phyloP scores from a whole-genome alignment of 2,113 vertebrate species.

The Excalfactoria chinensis region DNA sequence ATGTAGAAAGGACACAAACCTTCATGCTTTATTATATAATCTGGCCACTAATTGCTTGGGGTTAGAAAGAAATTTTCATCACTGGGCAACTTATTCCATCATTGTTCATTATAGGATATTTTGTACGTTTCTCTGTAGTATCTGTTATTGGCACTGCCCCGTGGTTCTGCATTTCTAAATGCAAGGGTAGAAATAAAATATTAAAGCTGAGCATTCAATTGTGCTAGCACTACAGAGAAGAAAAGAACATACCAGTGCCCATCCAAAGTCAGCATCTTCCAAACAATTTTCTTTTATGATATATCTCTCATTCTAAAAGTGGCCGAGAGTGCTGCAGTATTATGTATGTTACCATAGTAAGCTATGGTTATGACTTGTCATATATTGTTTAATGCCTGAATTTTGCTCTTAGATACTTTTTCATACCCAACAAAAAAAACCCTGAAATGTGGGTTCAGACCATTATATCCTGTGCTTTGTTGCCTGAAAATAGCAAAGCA shows the following conservation, averaged over 20 bases:
- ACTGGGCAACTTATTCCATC: slow-evolving; percentile 16
- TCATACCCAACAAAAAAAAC: slow-evolving; percentile 6
- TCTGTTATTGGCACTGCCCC: neutral
- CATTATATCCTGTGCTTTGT: neutral
- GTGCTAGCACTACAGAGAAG: neutral
- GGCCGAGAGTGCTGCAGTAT: neutral
- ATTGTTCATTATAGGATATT: slow-evolving; percentile 28
- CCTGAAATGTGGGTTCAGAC: neutral
- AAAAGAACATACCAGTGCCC: neutral
- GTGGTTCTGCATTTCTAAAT: slow-evolving; percentile 3
- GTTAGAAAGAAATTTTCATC: slow-evolving; percentile 48
- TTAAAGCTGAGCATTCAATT: neutral
- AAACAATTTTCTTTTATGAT: slow-evolving; percentile 37
- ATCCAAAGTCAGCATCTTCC: slow-evolving; percentile 21
- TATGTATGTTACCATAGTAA: slow-evolving; percentile 1
- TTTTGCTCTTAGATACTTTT: slow-evolving; percentile 22
- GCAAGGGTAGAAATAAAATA: neutral
- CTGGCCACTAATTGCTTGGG: slow-evolving; percentile 32
- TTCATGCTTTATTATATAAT: slow-evolving; percentile 20
- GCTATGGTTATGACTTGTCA: slow-evolving; percentile 22
- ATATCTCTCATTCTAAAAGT: slow-evolving; percentile 18
- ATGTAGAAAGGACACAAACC: slow-evolving; percentile 32
- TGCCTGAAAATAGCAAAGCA: slow-evolving; percentile 24
- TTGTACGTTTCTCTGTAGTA: neutral
- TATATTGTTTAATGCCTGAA: slow-evolving; percentile 43